Evolutionary conservation across 2,888 invertebrate genomes (phyloP).

Genomic region (Mactromeris polynyma): DNA sequence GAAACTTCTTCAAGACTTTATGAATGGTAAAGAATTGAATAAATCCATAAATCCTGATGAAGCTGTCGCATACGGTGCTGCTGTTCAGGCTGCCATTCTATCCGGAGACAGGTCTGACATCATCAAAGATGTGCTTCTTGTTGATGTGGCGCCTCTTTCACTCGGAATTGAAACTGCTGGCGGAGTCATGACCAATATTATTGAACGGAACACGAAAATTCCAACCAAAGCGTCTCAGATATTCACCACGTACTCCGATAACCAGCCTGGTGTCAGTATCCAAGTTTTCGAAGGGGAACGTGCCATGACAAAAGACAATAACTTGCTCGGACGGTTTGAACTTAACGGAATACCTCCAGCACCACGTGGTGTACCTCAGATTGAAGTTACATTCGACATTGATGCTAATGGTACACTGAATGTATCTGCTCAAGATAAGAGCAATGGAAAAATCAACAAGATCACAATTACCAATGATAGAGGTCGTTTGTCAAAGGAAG

Average conservation of each 20-base stretch:
- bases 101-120: conserved; percentile 88
- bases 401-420: too few relatives aligned
- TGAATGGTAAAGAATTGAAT: conserved; percentile 80
- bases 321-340: conserved; percentile 87
- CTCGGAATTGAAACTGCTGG: too few relatives aligned
- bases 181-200: conserved; percentile 81
- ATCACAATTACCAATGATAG: too few relatives aligned
- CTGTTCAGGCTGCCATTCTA: conserved; percentile 88
- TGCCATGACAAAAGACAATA: conserved; percentile 98
- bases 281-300: too few relatives aligned
- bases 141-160: conserved; percentile 89
- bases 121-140: conserved; percentile 94
- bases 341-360: conserved; percentile 85
- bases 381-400: too few relatives aligned
- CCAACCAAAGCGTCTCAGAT: conserved; percentile 84
- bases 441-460: conserved; percentile 89
- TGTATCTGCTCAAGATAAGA: conserved; percentile 90
- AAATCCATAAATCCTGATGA: conserved; percentile 95
- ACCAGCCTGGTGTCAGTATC: conserved; percentile 89
- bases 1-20: conserved; percentile 83
- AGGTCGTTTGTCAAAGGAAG: too few relatives aligned
- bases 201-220: conserved; percentile 83
- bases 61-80: conserved; percentile 93
- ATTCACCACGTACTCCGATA: conserved; percentile 96
- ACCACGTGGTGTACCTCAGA: conserved; percentile 90